Evolutionary conservation across 2,113 vertebrate species (phyloP), one percentile per base, ranked within the genome.

Genomic region (Syngnathus scovelli): DNA sequence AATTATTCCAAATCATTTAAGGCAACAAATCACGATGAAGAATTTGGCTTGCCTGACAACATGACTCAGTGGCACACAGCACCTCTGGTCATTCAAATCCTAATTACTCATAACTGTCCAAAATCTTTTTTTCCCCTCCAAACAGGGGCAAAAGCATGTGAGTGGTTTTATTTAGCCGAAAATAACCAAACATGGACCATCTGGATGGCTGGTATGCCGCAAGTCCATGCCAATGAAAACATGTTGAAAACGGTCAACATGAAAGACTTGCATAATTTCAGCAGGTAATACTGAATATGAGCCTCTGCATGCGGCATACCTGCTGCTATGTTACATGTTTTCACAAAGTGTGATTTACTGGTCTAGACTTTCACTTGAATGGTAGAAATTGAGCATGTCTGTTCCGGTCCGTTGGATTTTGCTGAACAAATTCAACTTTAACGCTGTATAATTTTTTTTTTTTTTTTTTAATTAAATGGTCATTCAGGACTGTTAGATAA

Each of bases 121-220:
- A 62, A 43, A 43, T 44, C 19, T 7, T 15, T 61, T 69, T 79
- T 72, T 33, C 61, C 51, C 54, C 49, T 46, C 63, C 27, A 33
- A 72, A 78, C 59, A 76, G 65, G 43, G 74, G 71, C 44, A 60
- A 77, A 75, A 80, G 56, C 23, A 68, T n/a, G 71, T 61, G 60
- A 46, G 8, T 52, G 39, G 76, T 84, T 33, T 86, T 83, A 82
- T 86, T 87, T 78, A 38, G 69, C 88, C 87, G 85, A 87, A 89
- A 86, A 90, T 87, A 90, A 80, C 85, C 78, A 90, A 89, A 89
- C 78, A 86, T 78, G 83, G 78, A 78, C 83, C 85, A 90, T 88
- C 89, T 92, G 89, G 85, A 70, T 55, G 67, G 27, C 74, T 75
- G 83, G 80, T 83, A 86, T 83, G 86, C 63, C 75, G 68, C 75